Conservation (phyloP, 1,140 invertebrate species). For the Euglossa dilemma region DNA sequence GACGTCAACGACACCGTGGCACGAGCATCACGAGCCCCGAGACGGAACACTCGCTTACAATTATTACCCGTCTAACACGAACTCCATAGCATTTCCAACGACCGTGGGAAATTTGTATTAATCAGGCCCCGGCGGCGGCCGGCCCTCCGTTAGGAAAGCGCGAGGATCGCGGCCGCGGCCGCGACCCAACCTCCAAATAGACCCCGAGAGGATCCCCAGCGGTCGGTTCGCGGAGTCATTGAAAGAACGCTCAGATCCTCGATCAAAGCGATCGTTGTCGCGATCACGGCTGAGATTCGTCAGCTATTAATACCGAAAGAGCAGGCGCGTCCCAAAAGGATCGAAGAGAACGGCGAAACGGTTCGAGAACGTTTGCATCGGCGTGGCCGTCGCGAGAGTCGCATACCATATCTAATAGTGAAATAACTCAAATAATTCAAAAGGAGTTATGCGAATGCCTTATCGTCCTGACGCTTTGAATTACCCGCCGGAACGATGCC, state of each 20-base stretch:
- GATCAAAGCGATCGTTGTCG: constrained; percentile 35
- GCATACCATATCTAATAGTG: constrained; percentile 81
- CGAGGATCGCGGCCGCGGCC: not conserved
- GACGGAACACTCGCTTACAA: constrained; percentile 46
- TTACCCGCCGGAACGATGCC: constrained; percentile 64
- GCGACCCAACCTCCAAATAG: not conserved
- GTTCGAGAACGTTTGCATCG: constrained; percentile 44
- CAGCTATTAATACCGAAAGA: constrained; percentile 27
- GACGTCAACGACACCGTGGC: constrained; percentile 37
- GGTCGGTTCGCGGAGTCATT: not conserved
- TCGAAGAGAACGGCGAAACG: constrained; percentile 33
- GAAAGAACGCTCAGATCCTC: not conserved
- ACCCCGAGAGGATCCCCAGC: not conserved
- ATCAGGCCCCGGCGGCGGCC: not conserved
- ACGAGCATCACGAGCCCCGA: constrained; percentile 21
- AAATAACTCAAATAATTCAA: constrained; percentile 81
- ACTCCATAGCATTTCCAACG: constrained; percentile 7
- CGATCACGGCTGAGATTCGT: constrained; percentile 25
- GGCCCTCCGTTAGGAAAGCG: not conserved
- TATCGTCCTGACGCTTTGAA: constrained; percentile 78
- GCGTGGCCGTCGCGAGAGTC: constrained; percentile 45
- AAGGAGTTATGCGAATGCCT: constrained; percentile 78
- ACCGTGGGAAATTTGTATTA: constrained; percentile 39
- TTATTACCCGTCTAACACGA: constrained; percentile 30
- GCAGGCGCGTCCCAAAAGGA: constrained; percentile 16